Percentiles rank a stretch among this genome's conserved stretches.
Evolutionary conservation across 2,888 invertebrate genomes (phyloP).

Genomic region (Cheilosia soror): DNA sequence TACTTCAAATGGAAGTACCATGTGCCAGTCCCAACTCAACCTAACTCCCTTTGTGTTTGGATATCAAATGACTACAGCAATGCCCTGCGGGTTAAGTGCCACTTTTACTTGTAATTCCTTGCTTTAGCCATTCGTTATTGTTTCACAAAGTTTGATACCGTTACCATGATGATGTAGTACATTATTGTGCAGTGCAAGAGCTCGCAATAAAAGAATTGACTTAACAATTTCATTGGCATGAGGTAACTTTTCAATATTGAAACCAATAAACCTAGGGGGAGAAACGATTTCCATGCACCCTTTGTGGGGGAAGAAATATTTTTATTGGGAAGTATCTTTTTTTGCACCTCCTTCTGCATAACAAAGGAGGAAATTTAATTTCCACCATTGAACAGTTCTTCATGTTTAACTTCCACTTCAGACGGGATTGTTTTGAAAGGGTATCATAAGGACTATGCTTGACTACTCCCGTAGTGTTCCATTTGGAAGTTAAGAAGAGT

Average conservation of each 20-base stretch:
- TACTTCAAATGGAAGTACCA: not conserved
- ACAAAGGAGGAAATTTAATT: constrained; percentile 36
- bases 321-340: not conserved
- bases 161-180: not conserved
- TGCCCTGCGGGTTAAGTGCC: not conserved
- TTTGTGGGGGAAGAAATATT: no score
- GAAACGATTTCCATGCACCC: not conserved
- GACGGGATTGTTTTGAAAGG: constrained; percentile 20
- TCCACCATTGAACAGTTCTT: constrained; percentile 41
- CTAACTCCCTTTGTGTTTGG: not conserved
- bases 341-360: not conserved
- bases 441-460: not conserved
- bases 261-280: not conserved
- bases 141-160: not conserved
- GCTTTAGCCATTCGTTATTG: constrained; percentile 5
- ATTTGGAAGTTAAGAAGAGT: constrained; percentile 23
- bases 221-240: not conserved
- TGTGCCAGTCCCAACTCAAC: not conserved
- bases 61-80: constrained; percentile 1
- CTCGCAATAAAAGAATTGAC: not conserved
- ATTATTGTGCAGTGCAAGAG: not conserved
- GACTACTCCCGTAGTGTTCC: not conserved
- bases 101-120: not conserved
- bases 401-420: constrained; percentile 35
- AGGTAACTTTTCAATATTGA: constrained; percentile 1